Percentiles rank a stretch among this genome's conserved stretches.
Conservation (phyloP, 2,113 vertebrate genomes). For the Apodemus speciosus region DNA sequence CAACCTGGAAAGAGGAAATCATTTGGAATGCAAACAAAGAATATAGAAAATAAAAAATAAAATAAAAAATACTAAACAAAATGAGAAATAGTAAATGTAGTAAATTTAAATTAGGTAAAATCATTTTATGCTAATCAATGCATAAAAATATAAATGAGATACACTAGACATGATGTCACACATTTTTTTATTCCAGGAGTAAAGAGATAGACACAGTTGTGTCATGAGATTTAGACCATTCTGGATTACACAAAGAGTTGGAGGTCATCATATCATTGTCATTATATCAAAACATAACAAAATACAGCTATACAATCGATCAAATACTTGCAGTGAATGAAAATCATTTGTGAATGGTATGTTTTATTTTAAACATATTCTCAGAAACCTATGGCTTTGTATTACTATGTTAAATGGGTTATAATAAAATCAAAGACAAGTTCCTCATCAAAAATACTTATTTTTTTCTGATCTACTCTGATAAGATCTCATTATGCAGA, state of each 20-base stretch:
- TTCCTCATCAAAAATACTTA: conserved; percentile 59
- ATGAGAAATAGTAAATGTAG: neutral
- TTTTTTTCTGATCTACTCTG: conserved; percentile 25
- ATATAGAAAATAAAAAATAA: no score
- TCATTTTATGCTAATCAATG: neutral
- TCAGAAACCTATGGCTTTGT: neutral
- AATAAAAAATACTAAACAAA: neutral
- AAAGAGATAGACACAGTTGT: neutral
- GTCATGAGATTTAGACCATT: neutral
- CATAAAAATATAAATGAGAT: neutral
- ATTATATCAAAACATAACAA: neutral
- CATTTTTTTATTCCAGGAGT: neutral
- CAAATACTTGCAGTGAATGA: neutral
- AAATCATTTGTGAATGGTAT: neutral
- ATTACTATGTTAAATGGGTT: neutral
- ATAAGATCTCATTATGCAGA: conserved; percentile 63
- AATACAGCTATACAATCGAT: neutral
- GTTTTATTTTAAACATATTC: conserved; percentile 41
- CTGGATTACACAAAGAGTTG: neutral
- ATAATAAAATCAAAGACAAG: conserved; percentile 50
- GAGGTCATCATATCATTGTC: neutral
- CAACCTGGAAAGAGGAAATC: no score
- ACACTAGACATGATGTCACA: fast-evolving
- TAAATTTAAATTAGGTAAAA: neutral
- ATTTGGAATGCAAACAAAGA: no score